Percentiles rank a stretch among this genome's conserved stretches.
Conservation (phyloP, 2,797 vertebrate species). For the Hyperoplus immaculatus region DNA sequence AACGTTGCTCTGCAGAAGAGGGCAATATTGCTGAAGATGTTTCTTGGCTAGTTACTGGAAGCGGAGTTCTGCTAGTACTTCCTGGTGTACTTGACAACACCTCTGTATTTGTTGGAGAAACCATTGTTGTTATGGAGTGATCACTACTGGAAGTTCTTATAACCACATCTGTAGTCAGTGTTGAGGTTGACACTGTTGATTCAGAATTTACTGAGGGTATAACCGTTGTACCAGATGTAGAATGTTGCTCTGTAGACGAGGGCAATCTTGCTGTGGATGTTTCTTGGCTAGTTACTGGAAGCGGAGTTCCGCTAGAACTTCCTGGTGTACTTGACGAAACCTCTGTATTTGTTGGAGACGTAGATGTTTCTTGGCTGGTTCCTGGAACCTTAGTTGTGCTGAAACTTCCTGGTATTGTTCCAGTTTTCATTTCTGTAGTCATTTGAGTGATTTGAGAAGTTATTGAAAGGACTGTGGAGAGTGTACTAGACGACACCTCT, state of each 20-base stretch:
- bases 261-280: neutral
- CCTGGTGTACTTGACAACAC: fast-evolving
- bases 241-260: neutral
- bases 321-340: too few species aligned
- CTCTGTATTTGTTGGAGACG: too few species aligned
- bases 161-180: neutral
- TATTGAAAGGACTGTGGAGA: neutral
- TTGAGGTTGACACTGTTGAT: fast-evolving
- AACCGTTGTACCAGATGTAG: fast-evolving
- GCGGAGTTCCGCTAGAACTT: too few species aligned
- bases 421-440: neutral
- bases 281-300: neutral
- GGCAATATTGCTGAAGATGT: neutral
- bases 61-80: neutral
- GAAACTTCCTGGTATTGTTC: neutral
- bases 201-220: neutral
- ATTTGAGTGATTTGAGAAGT: too few species aligned
- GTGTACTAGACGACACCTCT: too few species aligned
- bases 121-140: neutral
- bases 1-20: neutral
- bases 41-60: neutral
- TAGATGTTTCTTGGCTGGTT: too few species aligned
- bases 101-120: fast-evolving
- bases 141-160: neutral
- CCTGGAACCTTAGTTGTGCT: neutral